Base-by-base conservation (phyloP, 2,113 vertebrate genomes). In the Loxodonta africana region DNA sequence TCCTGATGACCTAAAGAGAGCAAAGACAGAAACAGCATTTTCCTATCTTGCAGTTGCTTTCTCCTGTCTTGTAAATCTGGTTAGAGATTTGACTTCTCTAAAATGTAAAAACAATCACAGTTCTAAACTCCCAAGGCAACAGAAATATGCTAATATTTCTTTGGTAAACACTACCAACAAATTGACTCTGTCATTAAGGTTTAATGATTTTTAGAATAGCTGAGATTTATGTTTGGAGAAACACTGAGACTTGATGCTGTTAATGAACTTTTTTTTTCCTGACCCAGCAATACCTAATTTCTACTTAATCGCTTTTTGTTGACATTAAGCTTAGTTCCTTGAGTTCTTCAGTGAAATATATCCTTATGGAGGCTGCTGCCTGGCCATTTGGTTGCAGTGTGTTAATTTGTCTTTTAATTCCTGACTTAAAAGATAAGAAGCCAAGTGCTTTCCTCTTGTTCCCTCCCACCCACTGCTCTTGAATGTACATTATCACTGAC, bases 261-360 rank as follows among this genome's bases (percentile, higher is more conserved):
- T 97, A 96, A 97, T 97, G 92, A 97, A 96, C 62, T 48, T 80
- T 87, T 90, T 81, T 51, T 57, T 11, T 17, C 78, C 92, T 96
- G 93, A 97, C 60, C 48, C 82, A 94, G 95, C 94, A 95, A 78
- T 95, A 76, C 53, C 73, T 92, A 57, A 65, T 85, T 94, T 93
- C 65, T 85, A 95, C 73, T 96, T 97, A 95, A 97, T 95, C 95
- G 82, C 88, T 96, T 92, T 83, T n/a, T 92, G 95, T 96, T 98
- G 92, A 88, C 85, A 86, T 82, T 91, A 78, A 77, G 51, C 93
- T 97, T 78, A 88, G 73, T 90, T 96, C 30, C 57, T 60, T 65
- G 51, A 83, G 89, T 63, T 95, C 84, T 94, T 96, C 95, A 95
- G 88, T 41, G 25, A 90, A 62, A n/a, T 90, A 30, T 5, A 60